phyloP scores from a whole-genome alignment of 2,113 vertebrate species.

The Isichthys henryi region DNA sequence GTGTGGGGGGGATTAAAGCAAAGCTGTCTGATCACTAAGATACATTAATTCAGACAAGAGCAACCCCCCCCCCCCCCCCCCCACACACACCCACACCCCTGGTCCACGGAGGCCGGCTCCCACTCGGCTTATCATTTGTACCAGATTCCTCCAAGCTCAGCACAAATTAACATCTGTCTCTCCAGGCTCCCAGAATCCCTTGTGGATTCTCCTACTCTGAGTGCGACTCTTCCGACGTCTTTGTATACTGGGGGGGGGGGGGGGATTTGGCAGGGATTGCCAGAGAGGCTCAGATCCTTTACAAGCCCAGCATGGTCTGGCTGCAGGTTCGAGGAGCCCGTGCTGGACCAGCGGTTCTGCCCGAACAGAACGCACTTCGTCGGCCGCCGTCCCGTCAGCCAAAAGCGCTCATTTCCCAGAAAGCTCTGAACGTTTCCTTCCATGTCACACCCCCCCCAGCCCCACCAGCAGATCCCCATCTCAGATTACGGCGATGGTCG shows the following conservation, averaged over 20 bases:
- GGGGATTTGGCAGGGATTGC: constrained; percentile 29
- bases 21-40: constrained; percentile 28
- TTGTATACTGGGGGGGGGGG: constrained; percentile 47
- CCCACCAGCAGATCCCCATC: neutral
- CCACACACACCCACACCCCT: neutral
- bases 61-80: neutral
- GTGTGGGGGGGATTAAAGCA: neutral
- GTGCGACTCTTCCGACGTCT: constrained; percentile 31
- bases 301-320: constrained; percentile 50
- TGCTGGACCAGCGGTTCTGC: constrained; percentile 40
- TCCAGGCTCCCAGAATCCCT: constrained; percentile 20
- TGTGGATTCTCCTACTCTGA: constrained; percentile 19
- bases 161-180: constrained; percentile 22
- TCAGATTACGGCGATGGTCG: neutral
- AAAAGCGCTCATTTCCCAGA: neutral
- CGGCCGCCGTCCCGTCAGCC: neutral
- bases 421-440: neutral
- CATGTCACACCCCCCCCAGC: neutral
- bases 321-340: constrained; percentile 20
- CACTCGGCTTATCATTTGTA: constrained; percentile 32
- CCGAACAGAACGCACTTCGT: constrained; percentile 22
- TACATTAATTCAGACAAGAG: constrained; percentile 20
- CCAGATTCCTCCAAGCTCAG: constrained; percentile 22
- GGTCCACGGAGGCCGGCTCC: constrained; percentile 26
- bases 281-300: constrained; percentile 54